Evolutionary conservation across 2,888 invertebrate species (phyloP).

Genomic region (Pollenia angustigena): DNA sequence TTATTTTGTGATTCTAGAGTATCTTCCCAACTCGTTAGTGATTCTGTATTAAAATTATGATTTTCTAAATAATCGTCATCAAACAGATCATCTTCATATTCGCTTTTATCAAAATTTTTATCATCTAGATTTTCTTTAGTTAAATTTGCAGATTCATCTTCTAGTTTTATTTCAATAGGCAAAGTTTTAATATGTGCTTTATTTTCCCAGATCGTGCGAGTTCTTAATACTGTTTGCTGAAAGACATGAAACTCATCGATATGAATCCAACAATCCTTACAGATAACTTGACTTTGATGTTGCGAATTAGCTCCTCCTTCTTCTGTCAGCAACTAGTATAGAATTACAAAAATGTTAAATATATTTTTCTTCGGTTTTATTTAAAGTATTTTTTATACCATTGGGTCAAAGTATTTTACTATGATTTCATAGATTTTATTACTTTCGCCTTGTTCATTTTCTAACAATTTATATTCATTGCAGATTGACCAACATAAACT

Average conservation of each 20-base stretch:
- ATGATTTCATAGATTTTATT: slow-evolving; percentile 66
- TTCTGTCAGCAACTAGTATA: slow-evolving; percentile 54
- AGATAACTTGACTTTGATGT: slow-evolving; percentile 42
- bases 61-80: slow-evolving; percentile 26
- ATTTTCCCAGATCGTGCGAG: slow-evolving; percentile 54
- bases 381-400: slow-evolving; percentile 47
- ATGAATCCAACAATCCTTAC: slow-evolving; percentile 62
- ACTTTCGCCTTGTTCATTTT: slow-evolving; percentile 59
- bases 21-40: slow-evolving; percentile 8
- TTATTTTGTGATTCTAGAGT: not conserved
- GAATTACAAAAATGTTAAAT: not conserved
- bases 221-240: slow-evolving; percentile 53
- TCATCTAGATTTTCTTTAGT: not conserved
- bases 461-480: slow-evolving; percentile 53
- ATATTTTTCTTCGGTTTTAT: not conserved
- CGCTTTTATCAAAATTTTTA: slow-evolving; percentile 16
- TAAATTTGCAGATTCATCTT: not conserved
- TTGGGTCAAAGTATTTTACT: slow-evolving; percentile 71
- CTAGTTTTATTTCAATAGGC: slow-evolving; percentile 41
- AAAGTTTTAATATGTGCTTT: slow-evolving; percentile 9
- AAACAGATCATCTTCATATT: slow-evolving; percentile 21
- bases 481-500: slow-evolving; percentile 60
- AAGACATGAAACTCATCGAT: slow-evolving; percentile 66
- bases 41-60: slow-evolving; percentile 38
- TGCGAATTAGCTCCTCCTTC: not conserved